Percentiles rank a stretch among this genome's conserved stretches.
Conservation (phyloP, 2,888 invertebrate species). For the Chymomyza amoena region DNA sequence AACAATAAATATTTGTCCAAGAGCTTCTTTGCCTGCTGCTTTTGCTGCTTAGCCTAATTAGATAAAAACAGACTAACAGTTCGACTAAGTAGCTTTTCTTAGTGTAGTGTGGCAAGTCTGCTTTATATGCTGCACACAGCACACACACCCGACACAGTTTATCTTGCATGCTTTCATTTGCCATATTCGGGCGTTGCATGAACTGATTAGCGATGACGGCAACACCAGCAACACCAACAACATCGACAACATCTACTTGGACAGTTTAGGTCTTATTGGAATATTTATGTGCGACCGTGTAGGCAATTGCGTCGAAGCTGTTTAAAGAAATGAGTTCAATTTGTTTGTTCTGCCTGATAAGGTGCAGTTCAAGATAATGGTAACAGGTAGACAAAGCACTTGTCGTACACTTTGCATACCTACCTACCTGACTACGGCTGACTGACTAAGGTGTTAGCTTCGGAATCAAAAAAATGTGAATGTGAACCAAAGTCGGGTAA, state of each 20-base stretch:
- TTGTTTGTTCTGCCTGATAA: slow-evolving; percentile 61
- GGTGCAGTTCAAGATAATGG: slow-evolving; percentile 24
- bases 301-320: slow-evolving; percentile 57
- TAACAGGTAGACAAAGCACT: slow-evolving; percentile 24
- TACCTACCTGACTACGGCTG: no score
- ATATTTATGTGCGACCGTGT: slow-evolving; percentile 35
- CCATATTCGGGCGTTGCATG: slow-evolving; percentile 54
- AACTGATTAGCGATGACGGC: slow-evolving; percentile 49
- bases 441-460: slow-evolving; percentile 26
- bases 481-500: slow-evolving; percentile 6
- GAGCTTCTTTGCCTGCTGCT: slow-evolving; percentile 30
- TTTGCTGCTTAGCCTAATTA: slow-evolving; percentile 70
- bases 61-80: slow-evolving; percentile 50
- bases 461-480: slow-evolving; percentile 7
- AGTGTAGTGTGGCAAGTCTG: slow-evolving; percentile 5
- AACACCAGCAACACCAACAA: slow-evolving; percentile 22
- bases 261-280: slow-evolving; percentile 62
- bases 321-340: slow-evolving; percentile 69
- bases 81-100: neutral
- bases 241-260: slow-evolving; percentile 9
- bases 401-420: slow-evolving; percentile 68
- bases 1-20: slow-evolving; percentile 65
- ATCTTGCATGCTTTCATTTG: slow-evolving; percentile 63
- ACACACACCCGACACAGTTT: slow-evolving; percentile 26
- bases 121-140: slow-evolving; percentile 7